A percentile compares a stretch with the other conserved stretches of the same genome.
These are phyloP conservation scores for Gouania willdenowi DNA, from an alignment of 2,797 vertebrate species.

Conservation along the genomic window DNA sequence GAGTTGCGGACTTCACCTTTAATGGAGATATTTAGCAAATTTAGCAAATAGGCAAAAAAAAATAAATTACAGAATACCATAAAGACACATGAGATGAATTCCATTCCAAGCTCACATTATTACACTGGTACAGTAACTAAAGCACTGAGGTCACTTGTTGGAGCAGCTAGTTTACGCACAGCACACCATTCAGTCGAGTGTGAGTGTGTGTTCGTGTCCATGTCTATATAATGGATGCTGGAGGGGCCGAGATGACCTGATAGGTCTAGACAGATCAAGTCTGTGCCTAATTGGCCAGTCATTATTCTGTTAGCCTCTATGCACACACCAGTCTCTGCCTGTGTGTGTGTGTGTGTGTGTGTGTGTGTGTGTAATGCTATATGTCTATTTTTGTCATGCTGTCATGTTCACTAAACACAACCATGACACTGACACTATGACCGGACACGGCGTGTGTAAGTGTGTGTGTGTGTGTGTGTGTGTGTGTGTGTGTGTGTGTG, in stretches of 20 bases:
- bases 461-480: conserved; percentile 8
- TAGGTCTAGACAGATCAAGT: conserved; percentile 66
- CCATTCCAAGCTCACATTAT: no score
- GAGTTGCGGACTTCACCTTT: no score
- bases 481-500: conserved; percentile 2
- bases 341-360: not conserved
- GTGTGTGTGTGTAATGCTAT: conserved; percentile 12
- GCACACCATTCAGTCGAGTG: conserved; percentile 31
- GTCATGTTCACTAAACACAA: conserved; percentile 48
- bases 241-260: conserved; percentile 64
- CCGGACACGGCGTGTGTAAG: conserved; percentile 30
- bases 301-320: conserved; percentile 65
- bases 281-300: conserved; percentile 68
- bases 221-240: conserved; percentile 56
- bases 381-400: no score
- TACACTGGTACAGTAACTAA: no score
- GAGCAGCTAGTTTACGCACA: conserved; percentile 38
- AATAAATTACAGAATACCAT: no score
- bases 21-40: no score
- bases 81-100: no score
- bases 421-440: conserved; percentile 59
- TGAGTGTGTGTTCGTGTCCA: conserved; percentile 42
- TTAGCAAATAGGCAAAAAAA: no score
- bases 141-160: conserved; percentile 30
- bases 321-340: conserved; percentile 21